phyloP scores from a whole-genome alignment of 2,113 vertebrate species.

The Todiramphus chloris region DNA sequence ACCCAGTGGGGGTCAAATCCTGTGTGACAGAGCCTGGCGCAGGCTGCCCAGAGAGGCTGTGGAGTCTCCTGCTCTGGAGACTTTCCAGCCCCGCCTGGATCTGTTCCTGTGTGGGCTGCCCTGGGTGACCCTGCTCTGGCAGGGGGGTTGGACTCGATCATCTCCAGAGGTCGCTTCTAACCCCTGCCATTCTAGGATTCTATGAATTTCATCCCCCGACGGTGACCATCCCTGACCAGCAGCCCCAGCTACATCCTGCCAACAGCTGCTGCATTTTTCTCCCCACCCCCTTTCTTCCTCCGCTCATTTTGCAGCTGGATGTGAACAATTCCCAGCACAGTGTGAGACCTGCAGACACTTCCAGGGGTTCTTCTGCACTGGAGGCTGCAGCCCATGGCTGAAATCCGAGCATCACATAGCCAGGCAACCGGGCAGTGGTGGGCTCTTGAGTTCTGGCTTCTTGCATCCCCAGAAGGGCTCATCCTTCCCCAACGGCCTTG shows the following conservation, averaged over 20 bases:
- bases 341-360: background rate
- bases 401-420: background rate
- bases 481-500: fast-evolving
- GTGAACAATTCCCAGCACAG: background rate
- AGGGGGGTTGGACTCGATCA: too few relatives aligned
- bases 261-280: background rate
- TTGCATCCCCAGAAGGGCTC: background rate
- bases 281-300: fast-evolving
- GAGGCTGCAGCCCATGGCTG: background rate
- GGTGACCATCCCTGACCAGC: fast-evolving
- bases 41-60: too few relatives aligned
- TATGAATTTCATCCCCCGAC: background rate
- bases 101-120: too few relatives aligned
- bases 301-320: fast-evolving
- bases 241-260: fast-evolving
- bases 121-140: too few relatives aligned
- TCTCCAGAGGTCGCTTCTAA: background rate
- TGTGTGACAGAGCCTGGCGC: background rate
- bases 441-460: fast-evolving
- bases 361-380: fast-evolving
- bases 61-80: too few relatives aligned
- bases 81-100: too few relatives aligned
- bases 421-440: fast-evolving
- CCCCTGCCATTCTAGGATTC: background rate
- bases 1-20: background rate